A percentile compares a stretch with the other conserved stretches of the same genome.
Conservation (phyloP, 2,888 invertebrate genomes). For the Rotaria sp. region DNA sequence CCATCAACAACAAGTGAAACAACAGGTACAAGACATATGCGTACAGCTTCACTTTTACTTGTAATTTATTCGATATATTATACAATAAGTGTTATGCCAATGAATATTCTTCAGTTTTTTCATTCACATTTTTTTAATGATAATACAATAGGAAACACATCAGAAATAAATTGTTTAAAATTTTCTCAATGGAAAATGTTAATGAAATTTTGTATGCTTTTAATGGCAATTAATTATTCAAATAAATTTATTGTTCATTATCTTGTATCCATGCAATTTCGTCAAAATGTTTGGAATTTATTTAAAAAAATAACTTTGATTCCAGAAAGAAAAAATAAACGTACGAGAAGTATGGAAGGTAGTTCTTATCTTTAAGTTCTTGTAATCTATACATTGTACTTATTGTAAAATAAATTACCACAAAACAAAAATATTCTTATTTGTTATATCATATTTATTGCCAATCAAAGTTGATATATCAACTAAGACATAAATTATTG, state of each 20-base stretch:
- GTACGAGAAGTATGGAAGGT: not conserved
- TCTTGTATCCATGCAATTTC: not conserved
- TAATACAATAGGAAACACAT: not conserved
- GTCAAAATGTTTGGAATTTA: not conserved
- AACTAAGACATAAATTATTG: too few species aligned
- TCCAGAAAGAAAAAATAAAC: not conserved
- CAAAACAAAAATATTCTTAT: not conserved
- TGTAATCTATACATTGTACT: not conserved
- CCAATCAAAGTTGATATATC: too few species aligned
- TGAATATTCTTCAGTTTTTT: slow-evolving; percentile 3
- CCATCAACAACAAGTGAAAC: not conserved
- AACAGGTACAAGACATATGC: slow-evolving; percentile 12
- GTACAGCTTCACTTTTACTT: not conserved
- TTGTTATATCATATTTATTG: too few species aligned
- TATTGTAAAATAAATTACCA: not conserved
- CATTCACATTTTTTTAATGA: not conserved
- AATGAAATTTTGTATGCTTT: not conserved
- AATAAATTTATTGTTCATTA: not conserved
- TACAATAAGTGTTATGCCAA: not conserved
- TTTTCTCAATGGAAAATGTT: not conserved
- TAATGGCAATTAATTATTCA: slow-evolving; percentile 25
- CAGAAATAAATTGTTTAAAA: not conserved
- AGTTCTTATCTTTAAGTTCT: not conserved
- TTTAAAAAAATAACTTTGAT: not conserved
- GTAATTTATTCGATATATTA: slow-evolving; percentile 1